Base-by-base conservation (phyloP, 2,113 vertebrate genomes). In the Esox niger region DNA sequence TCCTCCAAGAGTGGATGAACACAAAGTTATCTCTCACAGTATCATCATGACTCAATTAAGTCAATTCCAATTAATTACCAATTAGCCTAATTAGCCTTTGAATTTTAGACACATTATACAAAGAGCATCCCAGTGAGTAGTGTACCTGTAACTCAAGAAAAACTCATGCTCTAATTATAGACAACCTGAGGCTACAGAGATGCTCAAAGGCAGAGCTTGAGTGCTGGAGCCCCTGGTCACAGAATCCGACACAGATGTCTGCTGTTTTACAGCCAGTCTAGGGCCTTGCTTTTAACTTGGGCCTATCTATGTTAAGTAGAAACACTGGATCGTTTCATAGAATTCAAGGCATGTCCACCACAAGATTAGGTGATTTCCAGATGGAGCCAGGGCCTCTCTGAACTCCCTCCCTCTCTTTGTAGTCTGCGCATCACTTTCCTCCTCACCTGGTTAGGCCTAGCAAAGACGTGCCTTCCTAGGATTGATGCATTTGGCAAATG, bases 51-150 rank as follows among this genome's bases (percentile, higher is more conserved):
- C 38, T 43, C 38, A 43, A 43, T 33, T 43, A 43, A 43, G 38
- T 17, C 5, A 43, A 15, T 15, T 17, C 11, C 5, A 43, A 15
- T 43, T 17, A n/a, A 73, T 64, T 70, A 68, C 75, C 86, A 87
- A 87, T 87, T 87, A 85, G 85, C 76, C 85, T 82, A 87, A 88
- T 88, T 88, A 85, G 72, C 74, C 77, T 78, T 77, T 83, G 69
- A 31, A 66, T 84, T 82, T 81, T 73, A 59, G 77, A 67, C 75
- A 78, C 70, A 71, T 74, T 80, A 82, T 81, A 82, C 84, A 78
- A 88, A 83, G 78, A 80, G 54, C 25, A 56, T 56, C 25, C 32
- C 3, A 79, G 70, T 74, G 38, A 43, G 38, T 43, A 15, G 13
- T 38, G 77, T 71, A 43, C 32, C 62, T 64, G 79, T 70, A 49